These are phyloP conservation scores for Coremacera marginata DNA, from an alignment of 2,888 invertebrate species.

Conservation along the genomic window DNA sequence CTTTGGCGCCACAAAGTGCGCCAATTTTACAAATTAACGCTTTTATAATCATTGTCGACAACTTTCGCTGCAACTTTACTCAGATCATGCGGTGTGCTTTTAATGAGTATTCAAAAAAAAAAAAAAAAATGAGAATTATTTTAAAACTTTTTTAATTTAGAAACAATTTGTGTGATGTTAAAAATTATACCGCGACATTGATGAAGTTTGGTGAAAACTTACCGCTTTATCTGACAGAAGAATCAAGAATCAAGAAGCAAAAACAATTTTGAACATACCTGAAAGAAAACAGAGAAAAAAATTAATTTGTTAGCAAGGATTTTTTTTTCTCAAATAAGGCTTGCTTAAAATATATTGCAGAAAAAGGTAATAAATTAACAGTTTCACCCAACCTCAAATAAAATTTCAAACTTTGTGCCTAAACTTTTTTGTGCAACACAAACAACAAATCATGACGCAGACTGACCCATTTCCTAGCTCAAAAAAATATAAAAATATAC, in stretches of 20 bases:
- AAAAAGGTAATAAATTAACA: background rate
- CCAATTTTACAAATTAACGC: constrained; percentile 29
- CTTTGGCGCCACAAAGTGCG: background rate
- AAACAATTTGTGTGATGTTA: too few relatives aligned
- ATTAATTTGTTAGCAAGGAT: background rate
- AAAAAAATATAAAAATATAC: background rate
- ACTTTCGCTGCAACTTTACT: background rate
- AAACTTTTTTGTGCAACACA: background rate
- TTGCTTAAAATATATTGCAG: background rate
- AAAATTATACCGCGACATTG: too few relatives aligned
- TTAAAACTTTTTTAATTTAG: background rate
- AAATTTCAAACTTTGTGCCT: background rate
- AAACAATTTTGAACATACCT: constrained; percentile 17
- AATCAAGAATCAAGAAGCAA: background rate
- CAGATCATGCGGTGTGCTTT: constrained; percentile 1
- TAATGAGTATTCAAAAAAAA: background rate
- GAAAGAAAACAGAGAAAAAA: constrained; percentile 6
- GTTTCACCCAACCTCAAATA: background rate
- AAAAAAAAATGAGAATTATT: background rate
- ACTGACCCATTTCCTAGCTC: background rate
- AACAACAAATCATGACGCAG: constrained; percentile 25
- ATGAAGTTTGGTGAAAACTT: background rate
- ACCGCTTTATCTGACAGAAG: background rate
- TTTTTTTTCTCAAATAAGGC: background rate
- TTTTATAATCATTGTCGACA: constrained; percentile 3